Conservation (phyloP, 1,140 invertebrate species). For the Orchestia grillus region DNA sequence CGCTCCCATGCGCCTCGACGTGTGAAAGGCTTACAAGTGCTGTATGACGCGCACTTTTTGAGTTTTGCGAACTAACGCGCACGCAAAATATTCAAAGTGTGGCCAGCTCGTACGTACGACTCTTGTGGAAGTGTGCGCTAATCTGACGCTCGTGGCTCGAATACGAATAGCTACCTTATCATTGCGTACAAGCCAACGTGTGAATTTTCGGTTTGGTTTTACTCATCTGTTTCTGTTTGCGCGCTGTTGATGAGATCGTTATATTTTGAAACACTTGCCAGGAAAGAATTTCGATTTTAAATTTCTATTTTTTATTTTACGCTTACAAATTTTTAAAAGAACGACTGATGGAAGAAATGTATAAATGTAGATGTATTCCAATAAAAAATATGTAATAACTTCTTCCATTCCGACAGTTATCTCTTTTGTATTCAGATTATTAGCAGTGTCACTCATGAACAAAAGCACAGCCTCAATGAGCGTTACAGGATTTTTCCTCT, state of each 20-base stretch:
- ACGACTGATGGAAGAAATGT: too few relatives aligned
- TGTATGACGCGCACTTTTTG: not conserved
- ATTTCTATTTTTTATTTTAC: too few relatives aligned
- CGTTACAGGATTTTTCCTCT: not conserved
- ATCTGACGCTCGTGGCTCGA: not conserved
- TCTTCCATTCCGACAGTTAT: not conserved
- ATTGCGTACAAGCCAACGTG: too few relatives aligned
- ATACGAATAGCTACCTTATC: too few relatives aligned
- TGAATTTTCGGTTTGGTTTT: too few relatives aligned
- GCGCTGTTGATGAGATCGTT: too few relatives aligned
- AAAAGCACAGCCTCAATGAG: not conserved
- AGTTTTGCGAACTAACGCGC: not conserved
- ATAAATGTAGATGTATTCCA: not conserved
- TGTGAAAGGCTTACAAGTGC: too few relatives aligned
- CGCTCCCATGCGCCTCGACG: not conserved
- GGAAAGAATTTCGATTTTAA: too few relatives aligned
- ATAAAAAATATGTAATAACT: not conserved
- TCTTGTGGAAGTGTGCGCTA: not conserved
- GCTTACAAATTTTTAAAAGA: too few relatives aligned
- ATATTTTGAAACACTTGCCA: too few relatives aligned
- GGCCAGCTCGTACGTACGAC: not conserved
- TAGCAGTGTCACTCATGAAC: not conserved
- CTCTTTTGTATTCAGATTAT: not conserved
- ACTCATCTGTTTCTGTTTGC: too few relatives aligned
- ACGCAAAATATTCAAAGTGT: not conserved